Percentiles rank a stretch among this genome's conserved stretches.
Conservation (phyloP, 2,888 invertebrate genomes). For the Hanleya hanleyi region DNA sequence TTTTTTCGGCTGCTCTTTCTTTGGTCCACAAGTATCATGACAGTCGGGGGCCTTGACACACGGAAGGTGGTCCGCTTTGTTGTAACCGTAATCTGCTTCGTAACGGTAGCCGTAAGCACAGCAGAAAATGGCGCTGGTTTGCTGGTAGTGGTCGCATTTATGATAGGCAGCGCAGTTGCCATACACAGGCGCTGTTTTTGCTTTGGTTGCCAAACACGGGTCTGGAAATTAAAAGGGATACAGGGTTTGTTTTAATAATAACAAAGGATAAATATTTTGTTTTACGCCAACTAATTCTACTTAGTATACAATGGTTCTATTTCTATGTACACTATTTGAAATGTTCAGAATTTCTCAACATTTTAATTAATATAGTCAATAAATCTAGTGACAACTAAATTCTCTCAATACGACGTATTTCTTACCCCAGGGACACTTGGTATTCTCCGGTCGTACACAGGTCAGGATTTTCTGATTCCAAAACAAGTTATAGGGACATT, state of each 20-base stretch:
- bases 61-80: neutral
- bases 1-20: neutral
- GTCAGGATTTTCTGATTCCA: slow-evolving; percentile 1
- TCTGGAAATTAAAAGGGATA: neutral
- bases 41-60: neutral
- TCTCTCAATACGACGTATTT: too few relatives aligned
- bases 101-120: neutral
- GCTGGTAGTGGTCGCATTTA: neutral
- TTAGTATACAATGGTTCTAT: too few relatives aligned
- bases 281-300: too few relatives aligned
- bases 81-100: neutral
- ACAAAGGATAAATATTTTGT: too few relatives aligned
- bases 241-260: too few relatives aligned
- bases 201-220: neutral
- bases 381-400: too few relatives aligned
- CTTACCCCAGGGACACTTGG: neutral
- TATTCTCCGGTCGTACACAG: neutral
- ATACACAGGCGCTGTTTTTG: neutral
- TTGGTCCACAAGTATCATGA: neutral
- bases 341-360: too few relatives aligned
- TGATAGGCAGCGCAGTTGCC: neutral
- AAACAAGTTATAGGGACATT: neutral
- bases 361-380: too few relatives aligned
- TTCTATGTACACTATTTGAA: too few relatives aligned
- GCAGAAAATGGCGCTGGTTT: neutral